Base-by-base conservation (phyloP, 2,888 invertebrate species). In the Caradrina kadenii region DNA sequence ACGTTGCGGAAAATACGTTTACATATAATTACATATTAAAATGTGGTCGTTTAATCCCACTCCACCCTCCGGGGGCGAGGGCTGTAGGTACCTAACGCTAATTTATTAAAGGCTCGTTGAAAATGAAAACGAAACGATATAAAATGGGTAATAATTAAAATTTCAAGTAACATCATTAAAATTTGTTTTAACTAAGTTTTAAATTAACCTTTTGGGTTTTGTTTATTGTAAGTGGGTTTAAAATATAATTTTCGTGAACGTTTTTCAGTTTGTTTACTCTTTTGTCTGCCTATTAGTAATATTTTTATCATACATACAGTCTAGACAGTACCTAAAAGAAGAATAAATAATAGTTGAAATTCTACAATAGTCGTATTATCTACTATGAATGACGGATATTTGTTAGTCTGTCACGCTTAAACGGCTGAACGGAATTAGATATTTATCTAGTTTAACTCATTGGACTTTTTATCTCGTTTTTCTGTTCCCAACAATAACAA, bases 71-170 rank as follows among this genome's bases (percentile, higher is more conserved):
- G 19, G 11, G 31, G 45, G 19, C 31, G 8, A 1, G 48, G 52
- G 56, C 21, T 22, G 58, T 21, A 10, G 1, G 22, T 48, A 59
- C 54, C 31, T 50, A 59, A 49, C 17, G 31, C 4, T 66, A 54
- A 59, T 54, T 67, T 59, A 72, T 74, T 66, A 59, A 74, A 72
- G 17, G 15, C 53, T 59, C 54, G 13, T 66, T 72, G 42, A 11
- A 66, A 74, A 66, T 66, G 21, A 59, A 74, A 72, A 49, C 39
- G 31, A 65, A 73, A 66, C 48, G 48, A 53, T 45, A 67, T 54
- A 11, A 67, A 74, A 74, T 74, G 54, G 39, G 31, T 22, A 48
- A 17, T 13, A 7, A 58, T 73, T 66, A 55, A 54, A 61, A 54
- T 48, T 52, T 22, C 3, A 49, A 49, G 17, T 73, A 49, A 55